phyloP scores from a whole-genome alignment of 2,113 vertebrate species.

The Anas platyrhynchos region DNA sequence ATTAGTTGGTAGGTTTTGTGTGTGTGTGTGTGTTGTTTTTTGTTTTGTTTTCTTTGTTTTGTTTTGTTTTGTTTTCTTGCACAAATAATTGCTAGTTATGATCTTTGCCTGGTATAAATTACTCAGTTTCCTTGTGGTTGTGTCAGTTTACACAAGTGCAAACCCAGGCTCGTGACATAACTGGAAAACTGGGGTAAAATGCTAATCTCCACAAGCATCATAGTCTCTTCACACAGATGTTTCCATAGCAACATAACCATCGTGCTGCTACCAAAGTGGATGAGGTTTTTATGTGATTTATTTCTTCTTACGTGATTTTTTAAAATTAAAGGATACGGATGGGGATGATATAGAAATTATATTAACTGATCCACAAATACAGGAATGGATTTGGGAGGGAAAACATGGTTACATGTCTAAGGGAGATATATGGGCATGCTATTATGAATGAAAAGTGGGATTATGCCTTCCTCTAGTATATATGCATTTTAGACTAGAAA shows the following conservation, averaged over 20 bases:
- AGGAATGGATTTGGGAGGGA: background rate
- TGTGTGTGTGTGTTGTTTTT: too few relatives aligned
- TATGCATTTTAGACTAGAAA: background rate
- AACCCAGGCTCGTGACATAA: slow-evolving; percentile 24
- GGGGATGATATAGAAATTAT: background rate
- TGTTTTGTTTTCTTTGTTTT: too few relatives aligned
- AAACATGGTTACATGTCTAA: background rate
- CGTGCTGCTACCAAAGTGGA: background rate
- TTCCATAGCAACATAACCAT: slow-evolving; percentile 60
- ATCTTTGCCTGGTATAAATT: background rate
- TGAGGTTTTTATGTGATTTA: background rate
- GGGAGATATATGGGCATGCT: background rate
- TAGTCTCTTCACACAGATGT: slow-evolving; percentile 19
- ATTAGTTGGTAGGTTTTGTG: background rate
- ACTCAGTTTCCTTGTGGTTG: background rate
- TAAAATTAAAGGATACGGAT: background rate
- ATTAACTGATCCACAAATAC: slow-evolving; percentile 18
- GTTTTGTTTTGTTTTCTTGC: background rate
- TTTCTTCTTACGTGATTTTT: background rate
- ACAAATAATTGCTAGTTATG: background rate
- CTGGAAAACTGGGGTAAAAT: slow-evolving; percentile 34
- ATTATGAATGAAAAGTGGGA: background rate
- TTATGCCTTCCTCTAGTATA: background rate
- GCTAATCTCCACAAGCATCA: background rate
- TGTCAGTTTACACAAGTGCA: background rate